phyloP scores from a whole-genome alignment of 2,113 vertebrate genomes.

The Sander vitreus region DNA sequence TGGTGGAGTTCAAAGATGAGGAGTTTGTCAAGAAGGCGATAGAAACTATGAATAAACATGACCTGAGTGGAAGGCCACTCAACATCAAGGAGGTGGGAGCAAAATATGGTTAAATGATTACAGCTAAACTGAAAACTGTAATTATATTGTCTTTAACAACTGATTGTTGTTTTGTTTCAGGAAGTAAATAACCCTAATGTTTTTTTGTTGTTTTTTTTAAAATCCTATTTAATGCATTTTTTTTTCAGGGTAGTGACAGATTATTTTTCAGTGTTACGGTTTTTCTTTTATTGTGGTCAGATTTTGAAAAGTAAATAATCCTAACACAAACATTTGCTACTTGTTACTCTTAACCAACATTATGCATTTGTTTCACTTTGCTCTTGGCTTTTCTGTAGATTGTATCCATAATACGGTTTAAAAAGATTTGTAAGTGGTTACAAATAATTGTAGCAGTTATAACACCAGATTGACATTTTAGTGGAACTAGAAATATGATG shows the following conservation, averaged over 20 bases:
- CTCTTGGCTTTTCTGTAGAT: neutral
- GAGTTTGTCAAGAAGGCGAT: conserved; percentile 98
- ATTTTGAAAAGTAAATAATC: neutral
- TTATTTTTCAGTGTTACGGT: neutral
- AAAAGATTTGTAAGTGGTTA: neutral
- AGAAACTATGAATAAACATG: conserved; percentile 97
- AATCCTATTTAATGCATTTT: neutral
- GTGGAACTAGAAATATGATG: neutral
- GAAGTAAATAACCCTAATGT: neutral
- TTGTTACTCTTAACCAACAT: too few species aligned
- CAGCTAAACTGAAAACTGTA: neutral
- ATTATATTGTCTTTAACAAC: neutral
- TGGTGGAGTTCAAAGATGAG: conserved; percentile 99
- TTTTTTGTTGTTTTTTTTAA: too few species aligned
- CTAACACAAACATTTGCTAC: neutral
- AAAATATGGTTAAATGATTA: neutral
- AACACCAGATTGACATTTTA: neutral
- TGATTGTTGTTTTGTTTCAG: neutral
- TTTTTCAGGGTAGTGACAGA: neutral
- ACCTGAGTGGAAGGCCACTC: conserved; percentile 95
- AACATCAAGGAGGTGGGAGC: conserved; percentile 96
- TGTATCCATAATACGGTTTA: neutral
- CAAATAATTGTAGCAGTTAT: neutral
- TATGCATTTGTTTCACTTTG: neutral
- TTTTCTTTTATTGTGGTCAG: neutral